phyloP scores from a whole-genome alignment of 1,140 invertebrate species.

The Varroa destructor region DNA sequence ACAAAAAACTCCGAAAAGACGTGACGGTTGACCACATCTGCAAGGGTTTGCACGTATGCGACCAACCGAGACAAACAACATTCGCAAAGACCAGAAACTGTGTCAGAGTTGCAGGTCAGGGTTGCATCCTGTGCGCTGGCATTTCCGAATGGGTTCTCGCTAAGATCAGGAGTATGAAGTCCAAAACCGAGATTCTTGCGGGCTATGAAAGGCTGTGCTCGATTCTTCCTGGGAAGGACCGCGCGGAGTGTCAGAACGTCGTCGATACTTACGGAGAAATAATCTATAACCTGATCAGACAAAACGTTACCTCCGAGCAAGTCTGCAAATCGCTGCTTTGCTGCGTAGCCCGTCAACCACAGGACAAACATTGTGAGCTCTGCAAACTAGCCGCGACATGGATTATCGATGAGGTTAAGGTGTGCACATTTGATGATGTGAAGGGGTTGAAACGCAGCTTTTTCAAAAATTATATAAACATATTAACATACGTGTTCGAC shows the following conservation, averaged over 20 bases:
- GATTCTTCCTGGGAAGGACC: background rate
- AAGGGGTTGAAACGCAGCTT: too few species aligned
- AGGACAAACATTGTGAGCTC: background rate
- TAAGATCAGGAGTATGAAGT: background rate
- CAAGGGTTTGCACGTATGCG: background rate
- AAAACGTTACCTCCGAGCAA: background rate
- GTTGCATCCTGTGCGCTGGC: too few species aligned
- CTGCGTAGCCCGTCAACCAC: background rate
- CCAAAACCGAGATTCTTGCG: slow-evolving; percentile 1
- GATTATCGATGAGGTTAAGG: slow-evolving; percentile 3
- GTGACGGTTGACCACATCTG: slow-evolving; percentile 15
- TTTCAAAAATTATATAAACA: too few species aligned
- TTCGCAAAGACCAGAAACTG: background rate
- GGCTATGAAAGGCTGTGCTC: background rate
- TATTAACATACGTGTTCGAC: too few species aligned
- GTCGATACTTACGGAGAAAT: background rate
- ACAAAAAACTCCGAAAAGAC: background rate
- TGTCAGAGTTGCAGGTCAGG: background rate
- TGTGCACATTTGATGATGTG: background rate
- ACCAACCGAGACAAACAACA: background rate
- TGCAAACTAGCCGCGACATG: background rate
- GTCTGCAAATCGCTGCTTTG: background rate
- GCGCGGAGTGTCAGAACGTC: background rate
- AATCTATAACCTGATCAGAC: background rate
- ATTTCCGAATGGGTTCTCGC: too few species aligned